phyloP scores from a whole-genome alignment of 2,888 invertebrate genomes.

The Junonia oenone region DNA sequence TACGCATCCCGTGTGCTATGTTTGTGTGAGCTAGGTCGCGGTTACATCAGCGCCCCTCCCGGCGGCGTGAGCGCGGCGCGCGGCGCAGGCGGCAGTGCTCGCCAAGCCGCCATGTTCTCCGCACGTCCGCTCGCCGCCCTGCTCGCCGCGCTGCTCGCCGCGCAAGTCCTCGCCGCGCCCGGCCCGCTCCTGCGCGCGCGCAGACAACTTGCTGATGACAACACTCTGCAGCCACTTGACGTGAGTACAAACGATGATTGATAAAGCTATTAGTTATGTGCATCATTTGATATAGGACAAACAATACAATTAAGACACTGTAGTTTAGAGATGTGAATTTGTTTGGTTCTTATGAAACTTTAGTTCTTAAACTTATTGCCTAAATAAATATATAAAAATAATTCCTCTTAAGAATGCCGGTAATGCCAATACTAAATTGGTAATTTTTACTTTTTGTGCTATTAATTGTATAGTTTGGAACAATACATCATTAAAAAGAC shows the following conservation, averaged over 20 bases:
- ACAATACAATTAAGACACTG: too few species aligned
- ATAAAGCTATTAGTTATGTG: too few species aligned
- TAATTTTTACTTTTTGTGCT: too few species aligned
- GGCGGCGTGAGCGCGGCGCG: background rate
- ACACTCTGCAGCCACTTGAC: conserved; percentile 64
- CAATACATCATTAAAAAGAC: too few species aligned
- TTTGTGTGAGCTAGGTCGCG: background rate
- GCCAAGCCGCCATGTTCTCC: conserved; percentile 24
- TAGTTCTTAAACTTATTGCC: too few species aligned
- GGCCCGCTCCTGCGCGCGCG: conserved; percentile 39
- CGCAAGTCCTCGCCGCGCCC: conserved; percentile 30
- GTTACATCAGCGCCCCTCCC: conserved; percentile 7
- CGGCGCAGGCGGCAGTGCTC: conserved; percentile 20
- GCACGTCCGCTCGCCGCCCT: conserved; percentile 21
- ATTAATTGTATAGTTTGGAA: background rate
- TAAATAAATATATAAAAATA: too few species aligned
- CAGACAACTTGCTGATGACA: conserved; percentile 63
- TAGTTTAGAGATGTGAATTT: too few species aligned
- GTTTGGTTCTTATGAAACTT: too few species aligned
- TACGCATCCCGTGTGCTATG: background rate
- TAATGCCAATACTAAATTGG: too few species aligned
- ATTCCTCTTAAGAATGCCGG: too few species aligned
- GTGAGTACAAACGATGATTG: too few species aligned
- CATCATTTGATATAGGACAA: too few species aligned
- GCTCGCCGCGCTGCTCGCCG: conserved; percentile 33